Percentiles rank a stretch among this genome's conserved stretches.
These are phyloP conservation scores for Phyllotis vaccarum DNA, from an alignment of 2,797 vertebrate genomes.

Conservation along the genomic window DNA sequence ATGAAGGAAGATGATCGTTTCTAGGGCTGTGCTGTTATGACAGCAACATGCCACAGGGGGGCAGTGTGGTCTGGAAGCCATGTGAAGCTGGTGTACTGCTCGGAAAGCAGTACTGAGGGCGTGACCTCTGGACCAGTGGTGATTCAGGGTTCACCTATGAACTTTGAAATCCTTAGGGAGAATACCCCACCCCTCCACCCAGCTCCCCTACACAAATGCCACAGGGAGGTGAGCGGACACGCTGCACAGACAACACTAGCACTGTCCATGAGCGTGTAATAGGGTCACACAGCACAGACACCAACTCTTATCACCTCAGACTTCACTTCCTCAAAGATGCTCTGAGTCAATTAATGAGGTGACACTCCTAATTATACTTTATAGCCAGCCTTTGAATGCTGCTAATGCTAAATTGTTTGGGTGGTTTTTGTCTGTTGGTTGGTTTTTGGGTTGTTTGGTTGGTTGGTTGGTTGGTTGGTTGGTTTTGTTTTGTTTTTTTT, in stretches of 20 bases:
- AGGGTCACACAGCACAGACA: not conserved
- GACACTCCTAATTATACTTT: rapidly evolving
- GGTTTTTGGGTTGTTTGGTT: too few relatives aligned
- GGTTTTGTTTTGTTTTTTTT: not conserved
- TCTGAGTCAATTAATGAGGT: rapidly evolving
- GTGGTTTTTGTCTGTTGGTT: too few relatives aligned
- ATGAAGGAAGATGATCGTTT: too few relatives aligned
- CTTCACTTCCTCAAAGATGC: not conserved
- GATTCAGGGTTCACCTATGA: too few relatives aligned
- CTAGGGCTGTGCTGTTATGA: not conserved
- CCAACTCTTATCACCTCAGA: rapidly evolving
- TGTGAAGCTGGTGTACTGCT: too few relatives aligned
- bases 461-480: too few relatives aligned
- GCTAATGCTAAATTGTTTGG: too few relatives aligned
- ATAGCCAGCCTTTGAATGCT: not conserved
- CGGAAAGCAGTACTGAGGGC: not conserved
- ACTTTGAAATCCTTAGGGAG: too few relatives aligned
- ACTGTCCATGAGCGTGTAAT: not conserved
- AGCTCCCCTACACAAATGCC: not conserved
- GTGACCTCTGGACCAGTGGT: too few relatives aligned
- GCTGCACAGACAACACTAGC: not conserved
- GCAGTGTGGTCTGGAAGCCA: not conserved
- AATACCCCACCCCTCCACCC: too few relatives aligned
- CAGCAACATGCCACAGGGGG: not conserved
- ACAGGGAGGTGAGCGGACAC: not conserved